These are phyloP conservation scores for Petrosia ficiformis DNA, from an alignment of 37 sponge, comb jelly and placozoan genomes.

Conservation along the genomic window DNA sequence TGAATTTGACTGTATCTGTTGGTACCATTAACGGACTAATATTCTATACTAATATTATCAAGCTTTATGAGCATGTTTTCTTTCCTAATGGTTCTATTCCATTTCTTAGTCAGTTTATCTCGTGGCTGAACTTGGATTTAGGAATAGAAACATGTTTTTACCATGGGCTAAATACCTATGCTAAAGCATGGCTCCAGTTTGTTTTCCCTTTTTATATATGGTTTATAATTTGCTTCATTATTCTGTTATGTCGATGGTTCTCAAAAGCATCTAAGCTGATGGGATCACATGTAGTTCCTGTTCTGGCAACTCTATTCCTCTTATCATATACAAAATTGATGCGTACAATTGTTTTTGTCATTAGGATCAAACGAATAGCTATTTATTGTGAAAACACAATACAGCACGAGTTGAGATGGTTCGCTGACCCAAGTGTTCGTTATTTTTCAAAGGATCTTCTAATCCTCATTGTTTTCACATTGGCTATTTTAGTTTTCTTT, in stretches of 20 bases:
- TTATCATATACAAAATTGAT: conserved; percentile 15
- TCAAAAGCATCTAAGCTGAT: neutral
- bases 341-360: neutral
- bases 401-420: conserved; percentile 8
- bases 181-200: conserved; percentile 8
- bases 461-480: conserved; percentile 5
- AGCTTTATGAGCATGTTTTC: neutral
- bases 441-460: conserved; percentile 17
- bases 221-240: neutral
- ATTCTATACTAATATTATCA: conserved; percentile 20
- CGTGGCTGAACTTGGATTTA: conserved; percentile 18
- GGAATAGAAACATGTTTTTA: conserved; percentile 5
- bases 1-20: too few species aligned
- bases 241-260: neutral
- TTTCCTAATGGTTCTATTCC: neutral
- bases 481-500: neutral
- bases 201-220: too few species aligned
- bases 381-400: neutral
- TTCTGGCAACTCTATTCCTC: conserved; percentile 12
- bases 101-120: too few species aligned
- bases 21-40: conserved; percentile 26
- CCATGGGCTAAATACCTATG: neutral
- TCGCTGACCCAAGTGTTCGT: conserved; percentile 15
- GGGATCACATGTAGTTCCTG: neutral
- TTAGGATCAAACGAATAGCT: neutral